Conservation (phyloP, 2,113 vertebrate genomes). For the Nerophis lumbriciformis region DNA sequence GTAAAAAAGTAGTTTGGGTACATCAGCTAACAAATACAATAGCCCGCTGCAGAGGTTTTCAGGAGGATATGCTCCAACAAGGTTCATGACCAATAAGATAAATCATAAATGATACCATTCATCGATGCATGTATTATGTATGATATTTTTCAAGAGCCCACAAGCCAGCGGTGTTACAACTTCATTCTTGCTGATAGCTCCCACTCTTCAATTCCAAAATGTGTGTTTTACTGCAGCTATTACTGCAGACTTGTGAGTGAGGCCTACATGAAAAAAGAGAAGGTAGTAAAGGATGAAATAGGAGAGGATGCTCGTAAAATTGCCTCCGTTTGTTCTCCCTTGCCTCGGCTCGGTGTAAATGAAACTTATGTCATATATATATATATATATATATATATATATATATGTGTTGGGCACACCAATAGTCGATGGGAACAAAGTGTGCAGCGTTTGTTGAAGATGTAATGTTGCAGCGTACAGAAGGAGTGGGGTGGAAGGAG, state of each 20-base stretch:
- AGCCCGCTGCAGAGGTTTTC: no score
- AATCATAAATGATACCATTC: constrained; percentile 11
- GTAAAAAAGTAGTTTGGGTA: no score
- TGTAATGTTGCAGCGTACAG: constrained; percentile 13
- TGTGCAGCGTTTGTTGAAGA: constrained; percentile 3
- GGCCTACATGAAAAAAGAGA: constrained; percentile 48
- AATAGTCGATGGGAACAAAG: neutral
- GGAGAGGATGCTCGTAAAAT: constrained; percentile 44
- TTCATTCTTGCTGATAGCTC: constrained; percentile 15
- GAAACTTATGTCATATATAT: constrained; percentile 35
- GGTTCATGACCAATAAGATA: neutral
- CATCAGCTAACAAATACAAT: no score
- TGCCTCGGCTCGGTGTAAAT: constrained; percentile 21
- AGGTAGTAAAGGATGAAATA: constrained; percentile 41
- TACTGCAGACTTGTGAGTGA: constrained; percentile 36
- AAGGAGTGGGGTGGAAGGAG: neutral
- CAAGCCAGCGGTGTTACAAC: neutral
- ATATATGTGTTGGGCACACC: neutral
- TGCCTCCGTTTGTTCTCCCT: constrained; percentile 26
- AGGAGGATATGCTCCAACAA: neutral
- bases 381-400: no score
- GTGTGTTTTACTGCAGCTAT: constrained; percentile 32
- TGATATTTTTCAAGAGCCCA: constrained; percentile 14
- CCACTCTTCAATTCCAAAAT: constrained; percentile 28
- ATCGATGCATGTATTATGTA: neutral